phyloP scores from a whole-genome alignment of 2,797 vertebrate genomes.

The Pangasius larnaudii region DNA sequence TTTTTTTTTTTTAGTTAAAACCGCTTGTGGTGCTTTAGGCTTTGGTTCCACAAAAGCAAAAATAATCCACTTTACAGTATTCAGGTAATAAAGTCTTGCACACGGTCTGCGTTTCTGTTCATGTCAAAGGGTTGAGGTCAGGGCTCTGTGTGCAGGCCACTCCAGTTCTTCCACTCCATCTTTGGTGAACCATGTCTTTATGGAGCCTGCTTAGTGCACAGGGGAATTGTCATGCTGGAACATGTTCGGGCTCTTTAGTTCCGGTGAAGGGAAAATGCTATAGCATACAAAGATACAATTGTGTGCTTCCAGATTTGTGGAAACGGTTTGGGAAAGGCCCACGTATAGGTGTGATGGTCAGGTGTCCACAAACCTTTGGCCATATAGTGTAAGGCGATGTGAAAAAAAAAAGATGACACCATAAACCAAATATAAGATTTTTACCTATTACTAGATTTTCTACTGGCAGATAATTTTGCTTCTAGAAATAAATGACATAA shows the following conservation, averaged over 20 bases:
- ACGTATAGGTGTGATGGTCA: neutral
- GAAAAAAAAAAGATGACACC: too few species aligned
- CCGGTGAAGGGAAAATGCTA: neutral
- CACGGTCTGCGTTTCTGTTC: neutral
- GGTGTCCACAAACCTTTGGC: neutral
- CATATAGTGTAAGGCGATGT: neutral
- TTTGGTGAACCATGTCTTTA: neutral
- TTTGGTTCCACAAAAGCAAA: neutral
- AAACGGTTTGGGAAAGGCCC: neutral
- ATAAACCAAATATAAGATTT: too few species aligned
- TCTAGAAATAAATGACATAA: neutral
- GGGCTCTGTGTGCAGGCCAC: neutral
- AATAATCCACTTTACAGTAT: constrained; percentile 1
- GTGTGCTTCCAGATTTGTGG: neutral
- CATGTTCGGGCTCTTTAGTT: neutral
- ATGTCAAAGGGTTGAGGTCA: neutral
- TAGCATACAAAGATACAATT: neutral
- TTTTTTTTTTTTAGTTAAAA: neutral
- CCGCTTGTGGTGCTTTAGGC: neutral
- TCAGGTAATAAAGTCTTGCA: neutral
- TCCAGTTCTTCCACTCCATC: neutral
- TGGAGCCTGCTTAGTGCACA: neutral
- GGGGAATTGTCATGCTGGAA: neutral
- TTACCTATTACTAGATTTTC: neutral
- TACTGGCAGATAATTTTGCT: neutral